These are phyloP conservation scores for Deilephila elpenor DNA, from an alignment of 2,888 invertebrate genomes.

Conservation along the genomic window DNA sequence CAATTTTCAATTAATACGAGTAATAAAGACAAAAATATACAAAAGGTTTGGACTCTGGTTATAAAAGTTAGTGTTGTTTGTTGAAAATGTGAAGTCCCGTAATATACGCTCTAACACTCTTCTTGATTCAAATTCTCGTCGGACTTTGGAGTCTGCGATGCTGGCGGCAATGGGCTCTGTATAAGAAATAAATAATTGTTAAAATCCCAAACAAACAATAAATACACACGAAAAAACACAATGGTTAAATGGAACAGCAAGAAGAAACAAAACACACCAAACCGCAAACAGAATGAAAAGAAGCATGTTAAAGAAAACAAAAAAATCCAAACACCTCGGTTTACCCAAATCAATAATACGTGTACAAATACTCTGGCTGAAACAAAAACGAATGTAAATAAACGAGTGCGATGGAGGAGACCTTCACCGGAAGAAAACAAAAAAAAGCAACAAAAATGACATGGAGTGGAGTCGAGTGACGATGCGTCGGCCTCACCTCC, in stretches of 20 bases:
- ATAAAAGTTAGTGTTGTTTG: conserved; percentile 56
- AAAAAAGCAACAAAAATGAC: conserved; percentile 51
- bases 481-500: conserved; percentile 67
- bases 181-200: conserved; percentile 59
- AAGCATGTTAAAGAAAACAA: conserved; percentile 39
- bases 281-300: conserved; percentile 47
- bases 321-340: conserved; percentile 44
- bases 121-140: conserved; percentile 91
- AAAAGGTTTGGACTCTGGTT: conserved; percentile 67
- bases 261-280: conserved; percentile 44
- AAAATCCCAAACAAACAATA: conserved; percentile 30
- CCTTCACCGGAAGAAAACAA: conserved; percentile 61
- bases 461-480: conserved; percentile 47
- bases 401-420: conserved; percentile 50
- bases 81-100: conserved; percentile 47
- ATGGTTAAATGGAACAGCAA: conserved; percentile 47
- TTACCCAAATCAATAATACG: conserved; percentile 75
- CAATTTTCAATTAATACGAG: conserved; percentile 52
- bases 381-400: conserved; percentile 70
- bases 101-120: conserved; percentile 74
- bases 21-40: conserved; percentile 67
- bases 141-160: conserved; percentile 85
- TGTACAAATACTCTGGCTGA: conserved; percentile 82
- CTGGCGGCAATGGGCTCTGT: conserved; percentile 89
- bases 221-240: conserved; percentile 42